phyloP scores from a whole-genome alignment of 2,113 vertebrate genomes.

The Vireo altiloquus region DNA sequence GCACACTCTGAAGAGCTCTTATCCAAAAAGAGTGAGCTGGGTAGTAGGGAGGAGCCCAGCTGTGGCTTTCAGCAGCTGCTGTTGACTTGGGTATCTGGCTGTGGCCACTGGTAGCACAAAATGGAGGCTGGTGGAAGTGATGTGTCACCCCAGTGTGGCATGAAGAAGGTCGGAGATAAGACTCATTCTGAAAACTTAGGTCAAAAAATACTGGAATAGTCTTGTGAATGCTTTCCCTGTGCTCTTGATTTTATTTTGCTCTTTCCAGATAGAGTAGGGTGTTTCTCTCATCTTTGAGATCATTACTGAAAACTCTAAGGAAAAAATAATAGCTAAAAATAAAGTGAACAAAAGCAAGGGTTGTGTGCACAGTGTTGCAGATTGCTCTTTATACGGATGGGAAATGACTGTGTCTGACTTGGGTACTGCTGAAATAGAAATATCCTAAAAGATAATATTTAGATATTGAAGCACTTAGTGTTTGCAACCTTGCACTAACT shows the following conservation, averaged over 20 bases:
- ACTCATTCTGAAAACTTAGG: not conserved
- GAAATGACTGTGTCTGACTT: not conserved
- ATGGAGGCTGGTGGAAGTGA: not conserved
- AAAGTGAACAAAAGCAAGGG: not conserved
- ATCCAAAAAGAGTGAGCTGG: not conserved
- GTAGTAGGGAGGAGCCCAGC: not conserved
- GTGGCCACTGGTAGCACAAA: not conserved
- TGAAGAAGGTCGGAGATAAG: not conserved
- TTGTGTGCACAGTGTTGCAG: not conserved
- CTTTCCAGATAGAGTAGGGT: not conserved
- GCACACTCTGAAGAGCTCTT: not conserved
- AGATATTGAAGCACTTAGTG: not conserved
- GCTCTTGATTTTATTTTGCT: not conserved
- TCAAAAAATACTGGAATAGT: not conserved
- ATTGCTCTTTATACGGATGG: not conserved
- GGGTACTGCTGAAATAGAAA: not conserved
- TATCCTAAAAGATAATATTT: not conserved
- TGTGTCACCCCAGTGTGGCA: not conserved
- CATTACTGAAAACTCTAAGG: not conserved
- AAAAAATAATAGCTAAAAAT: not conserved
- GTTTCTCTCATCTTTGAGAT: not conserved
- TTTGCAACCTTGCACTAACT: not conserved
- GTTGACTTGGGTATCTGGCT: not conserved
- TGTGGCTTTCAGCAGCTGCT: not conserved
- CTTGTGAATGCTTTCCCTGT: not conserved